A percentile compares a stretch with the other conserved stretches of the same genome.
Evolutionary conservation across 1,140 invertebrate species (phyloP).

Genomic region (Cherax quadricarinatus): DNA sequence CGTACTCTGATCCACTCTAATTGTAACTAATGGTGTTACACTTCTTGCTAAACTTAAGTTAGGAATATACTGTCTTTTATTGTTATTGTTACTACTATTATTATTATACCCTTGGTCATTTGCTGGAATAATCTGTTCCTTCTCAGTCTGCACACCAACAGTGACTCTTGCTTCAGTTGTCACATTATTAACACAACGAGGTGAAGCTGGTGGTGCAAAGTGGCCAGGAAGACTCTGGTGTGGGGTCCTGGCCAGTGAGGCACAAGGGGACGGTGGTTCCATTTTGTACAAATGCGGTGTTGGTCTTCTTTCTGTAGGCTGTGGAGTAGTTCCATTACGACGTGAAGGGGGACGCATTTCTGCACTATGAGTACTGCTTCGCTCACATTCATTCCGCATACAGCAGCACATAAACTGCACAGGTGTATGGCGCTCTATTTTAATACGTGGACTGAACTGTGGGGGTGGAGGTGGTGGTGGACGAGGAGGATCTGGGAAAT

Average conservation of each 20-base stretch:
- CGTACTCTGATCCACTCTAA: conserved; percentile 62
- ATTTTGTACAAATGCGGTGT: conserved; percentile 65
- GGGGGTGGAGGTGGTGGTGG: conserved; percentile 69
- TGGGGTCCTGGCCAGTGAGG: conserved; percentile 53
- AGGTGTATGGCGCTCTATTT: conserved; percentile 72
- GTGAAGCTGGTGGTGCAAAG: conserved; percentile 41
- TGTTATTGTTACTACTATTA: neutral
- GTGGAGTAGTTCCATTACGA: conserved; percentile 50
- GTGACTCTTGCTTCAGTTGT: conserved; percentile 18
- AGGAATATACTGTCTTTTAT: conserved; percentile 58
- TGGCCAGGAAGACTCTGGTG: conserved; percentile 41
- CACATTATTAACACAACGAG: conserved; percentile 13
- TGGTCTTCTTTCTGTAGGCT: conserved; percentile 55
- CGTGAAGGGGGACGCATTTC: conserved; percentile 57
- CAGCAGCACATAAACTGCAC: conserved; percentile 71
- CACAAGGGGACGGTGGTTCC: conserved; percentile 65
- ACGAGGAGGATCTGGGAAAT: conserved; percentile 66
- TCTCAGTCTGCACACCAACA: conserved; percentile 64
- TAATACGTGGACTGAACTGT: conserved; percentile 70
- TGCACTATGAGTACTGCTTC: conserved; percentile 64
- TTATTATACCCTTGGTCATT: conserved; percentile 18
- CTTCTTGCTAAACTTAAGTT: conserved; percentile 60
- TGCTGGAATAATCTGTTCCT: neutral
- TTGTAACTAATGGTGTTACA: conserved; percentile 62
- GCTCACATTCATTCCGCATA: conserved; percentile 72